Evolutionary conservation across 2,113 vertebrate species (phyloP), one percentile per base, ranked within the genome.

Genomic region (Oncorhynchus gorbuscha): DNA sequence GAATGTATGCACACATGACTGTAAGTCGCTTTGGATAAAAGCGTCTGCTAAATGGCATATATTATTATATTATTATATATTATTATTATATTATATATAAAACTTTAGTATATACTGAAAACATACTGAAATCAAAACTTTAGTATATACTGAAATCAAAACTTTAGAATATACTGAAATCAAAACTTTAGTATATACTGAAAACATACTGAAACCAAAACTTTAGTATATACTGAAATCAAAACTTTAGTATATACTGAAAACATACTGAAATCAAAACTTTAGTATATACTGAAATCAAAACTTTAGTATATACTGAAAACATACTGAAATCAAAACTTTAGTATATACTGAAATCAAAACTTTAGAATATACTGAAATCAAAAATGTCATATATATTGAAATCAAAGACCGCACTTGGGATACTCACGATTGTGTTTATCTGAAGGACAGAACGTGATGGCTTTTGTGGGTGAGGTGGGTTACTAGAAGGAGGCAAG

Each of bases 401-500:
- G 6, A 22, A 62, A 62, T 62, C 59, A 11, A 22, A 62, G 59
- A 62, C 59, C 9, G n/a, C 51, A 55, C 51, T 62, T 62, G 59
- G n/a, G 18, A 16, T 24, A 8, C 5, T 62, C 18, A n/a, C 2
- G n/a, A 22, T 62, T 75, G 79, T 79, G 82, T 86, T 45, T 45
- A 45, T 45, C 14, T 55, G 16, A 55, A 18, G 51, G 51, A 55
- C 14, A 85, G 75, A 86, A 89, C 76, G 75, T 81, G 24, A 75
- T 61, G 51, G 71, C 78, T 71, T 73, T 69, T 84, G 39, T 72
- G n/a, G 59, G 18, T 62, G 7, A 22, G 73, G 85, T 72, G 75
- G 74, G 62, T 86, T 83, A 80, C 78, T 76, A 73, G 85, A 82
- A 72, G 76, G 76, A 83, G 82, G 76, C 81, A 84, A 61, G 51